These are phyloP conservation scores for Pseudomyrmex dendroicus DNA, from an alignment of 1,140 invertebrate genomes.

Conservation along the genomic window DNA sequence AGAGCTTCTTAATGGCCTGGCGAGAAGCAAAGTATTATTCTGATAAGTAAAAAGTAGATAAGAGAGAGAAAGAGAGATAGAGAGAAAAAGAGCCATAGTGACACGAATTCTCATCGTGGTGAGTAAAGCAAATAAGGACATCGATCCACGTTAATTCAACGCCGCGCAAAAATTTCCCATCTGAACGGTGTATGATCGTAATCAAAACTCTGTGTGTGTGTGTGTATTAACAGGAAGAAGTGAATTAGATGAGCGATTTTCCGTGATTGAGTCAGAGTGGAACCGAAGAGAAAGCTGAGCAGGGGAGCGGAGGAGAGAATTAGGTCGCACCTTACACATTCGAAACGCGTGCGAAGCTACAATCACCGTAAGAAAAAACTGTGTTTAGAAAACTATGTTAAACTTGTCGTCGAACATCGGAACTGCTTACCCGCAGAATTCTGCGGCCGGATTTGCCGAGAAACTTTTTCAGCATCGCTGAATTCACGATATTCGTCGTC, in stretches of 20 bases:
- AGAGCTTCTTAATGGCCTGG: conserved; percentile 80
- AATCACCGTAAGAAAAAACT: not conserved
- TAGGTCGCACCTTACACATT: conserved; percentile 52
- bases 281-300: not conserved
- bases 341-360: conserved; percentile 41
- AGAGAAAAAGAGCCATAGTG: not conserved
- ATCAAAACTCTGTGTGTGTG: not conserved
- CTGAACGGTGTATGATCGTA: not conserved
- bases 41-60: not conserved
- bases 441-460: conserved; percentile 81
- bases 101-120: not conserved
- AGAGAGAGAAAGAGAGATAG: not conserved
- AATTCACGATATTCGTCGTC: not conserved
- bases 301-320: conserved; percentile 27
- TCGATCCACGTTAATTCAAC: conserved; percentile 36
- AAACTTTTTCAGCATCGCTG: conserved; percentile 80
- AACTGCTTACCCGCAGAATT: conserved; percentile 79
- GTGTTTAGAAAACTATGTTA: no score
- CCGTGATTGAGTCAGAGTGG: not conserved
- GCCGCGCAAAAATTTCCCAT: conserved; percentile 1
- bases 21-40: conserved; percentile 19
- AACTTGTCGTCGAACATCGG: not conserved
- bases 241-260: not conserved
- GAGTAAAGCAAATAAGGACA: conserved; percentile 3
- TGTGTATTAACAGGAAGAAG: no score